phyloP scores from a whole-genome alignment of 2,113 vertebrate species.

The Upupa epops region DNA sequence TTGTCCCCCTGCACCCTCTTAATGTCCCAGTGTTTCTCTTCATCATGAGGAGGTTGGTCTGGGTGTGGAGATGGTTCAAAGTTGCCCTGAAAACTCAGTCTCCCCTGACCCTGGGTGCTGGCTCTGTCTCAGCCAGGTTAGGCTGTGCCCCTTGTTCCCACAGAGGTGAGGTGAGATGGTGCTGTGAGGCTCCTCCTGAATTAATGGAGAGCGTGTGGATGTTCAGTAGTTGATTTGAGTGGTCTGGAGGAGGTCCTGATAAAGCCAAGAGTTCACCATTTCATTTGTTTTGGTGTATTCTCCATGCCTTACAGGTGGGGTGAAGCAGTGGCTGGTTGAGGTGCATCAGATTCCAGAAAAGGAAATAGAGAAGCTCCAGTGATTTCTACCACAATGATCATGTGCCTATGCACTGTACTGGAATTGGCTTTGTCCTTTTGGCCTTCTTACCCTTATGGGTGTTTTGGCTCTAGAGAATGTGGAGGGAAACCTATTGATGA shows the following conservation, averaged over 20 bases:
- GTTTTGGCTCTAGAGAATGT: background rate
- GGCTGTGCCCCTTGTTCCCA: background rate
- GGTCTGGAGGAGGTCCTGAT: background rate
- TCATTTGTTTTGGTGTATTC: background rate
- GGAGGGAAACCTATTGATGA: accelerated
- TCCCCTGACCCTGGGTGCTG: accelerated
- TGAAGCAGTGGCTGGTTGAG: background rate
- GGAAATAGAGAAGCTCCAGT: background rate
- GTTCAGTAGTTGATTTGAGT: background rate
- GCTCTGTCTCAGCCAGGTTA: background rate
- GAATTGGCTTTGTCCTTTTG: background rate
- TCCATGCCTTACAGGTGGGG: background rate
- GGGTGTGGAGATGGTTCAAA: background rate
- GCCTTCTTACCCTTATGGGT: background rate
- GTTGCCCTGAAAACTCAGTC: background rate
- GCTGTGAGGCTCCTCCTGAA: background rate
- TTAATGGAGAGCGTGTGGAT: background rate
- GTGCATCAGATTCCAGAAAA: background rate
- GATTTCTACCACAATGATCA: accelerated
- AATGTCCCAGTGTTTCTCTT: accelerated
- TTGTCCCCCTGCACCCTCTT: background rate
- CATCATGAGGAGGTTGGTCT: background rate
- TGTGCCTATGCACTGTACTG: background rate
- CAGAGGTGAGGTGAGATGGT: too few species aligned
- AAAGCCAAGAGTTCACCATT: background rate